Evolutionary conservation across 2,113 vertebrate genomes (phyloP), one percentile per base, ranked within the genome.

Genomic region (Gulo gulo): DNA sequence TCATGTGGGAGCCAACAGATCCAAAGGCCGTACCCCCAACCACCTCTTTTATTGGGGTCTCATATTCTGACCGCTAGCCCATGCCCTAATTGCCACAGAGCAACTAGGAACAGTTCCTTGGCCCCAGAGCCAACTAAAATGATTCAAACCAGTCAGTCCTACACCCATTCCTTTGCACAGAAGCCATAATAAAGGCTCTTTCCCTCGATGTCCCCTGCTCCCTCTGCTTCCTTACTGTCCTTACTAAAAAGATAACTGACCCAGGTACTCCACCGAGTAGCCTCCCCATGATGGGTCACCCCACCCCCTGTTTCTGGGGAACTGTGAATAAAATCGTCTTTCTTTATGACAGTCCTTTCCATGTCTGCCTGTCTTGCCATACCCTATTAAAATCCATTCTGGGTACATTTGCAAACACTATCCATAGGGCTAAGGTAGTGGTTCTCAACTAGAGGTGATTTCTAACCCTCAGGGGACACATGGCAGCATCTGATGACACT

Each of bases 201-300:
- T 39, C 36, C 39, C 9, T 2, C 2, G 0, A 57, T 29, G 23
- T 14, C 57, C 39, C 24, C n/a, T 1, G 6, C 18, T 67, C 23
- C 8, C 14, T 29, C 63, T 80, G 73, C 24, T 12, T 78, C 26
- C 10, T 21, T 31, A 24, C 84, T 20, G 7, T 24, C 21, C 55
- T 57, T 57, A 57, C 55, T 57, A 21, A 57, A 57, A 57, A 57
- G 55, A 57, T 57, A 57, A 21, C 55, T 57, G 55, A n/a, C 18
- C 42, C 31, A 4, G 24, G 31, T 11, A 36, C 45, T n/a, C 34
- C 36, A 18, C 76, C 3, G 0, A 1, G 26, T 50, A 88, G 15
- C 47, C 14, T n/a, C 16, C 57, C 42, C 15, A 7, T 16, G 12
- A 8, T 61, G 36, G 21, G 20, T 24, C 39, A 15, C 1, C 16